Percentiles rank a stretch among this genome's conserved stretches.
Evolutionary conservation across 1,140 invertebrate genomes (phyloP).

Genomic region (Fopius arisanus): DNA sequence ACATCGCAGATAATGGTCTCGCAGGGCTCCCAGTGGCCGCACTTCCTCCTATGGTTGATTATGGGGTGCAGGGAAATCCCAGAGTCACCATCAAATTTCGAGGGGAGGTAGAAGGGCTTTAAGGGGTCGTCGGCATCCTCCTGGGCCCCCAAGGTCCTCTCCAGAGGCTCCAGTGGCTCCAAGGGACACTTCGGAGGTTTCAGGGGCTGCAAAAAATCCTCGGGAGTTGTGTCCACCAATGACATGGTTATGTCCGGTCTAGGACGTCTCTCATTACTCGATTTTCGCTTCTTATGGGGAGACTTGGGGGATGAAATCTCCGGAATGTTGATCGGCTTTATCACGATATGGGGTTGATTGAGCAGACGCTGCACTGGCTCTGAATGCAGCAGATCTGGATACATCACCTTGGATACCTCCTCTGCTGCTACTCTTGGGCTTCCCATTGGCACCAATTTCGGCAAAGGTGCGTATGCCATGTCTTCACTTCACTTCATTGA

Average conservation of each 20-base stretch:
- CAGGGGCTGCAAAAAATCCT: conserved; percentile 16
- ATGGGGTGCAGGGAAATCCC: neutral
- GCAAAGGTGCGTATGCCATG: conserved; percentile 2
- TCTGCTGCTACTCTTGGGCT: neutral
- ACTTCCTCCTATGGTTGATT: conserved; percentile 38
- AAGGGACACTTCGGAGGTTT: neutral
- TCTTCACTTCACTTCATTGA: neutral
- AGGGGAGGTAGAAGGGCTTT: conserved; percentile 11
- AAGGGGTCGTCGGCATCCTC: neutral
- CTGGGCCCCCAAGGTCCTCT: neutral
- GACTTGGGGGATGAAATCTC: neutral
- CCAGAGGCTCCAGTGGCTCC: conserved; percentile 42
- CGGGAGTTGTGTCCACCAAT: conserved; percentile 22
- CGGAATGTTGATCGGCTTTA: conserved; percentile 29
- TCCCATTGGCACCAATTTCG: conserved; percentile 2
- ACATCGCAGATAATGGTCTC: conserved; percentile 57
- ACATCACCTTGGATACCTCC: neutral
- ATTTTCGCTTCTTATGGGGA: neutral
- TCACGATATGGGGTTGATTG: conserved; percentile 57
- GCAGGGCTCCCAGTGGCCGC: conserved; percentile 55
- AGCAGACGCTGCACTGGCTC: conserved; percentile 53
- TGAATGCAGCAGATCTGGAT: conserved; percentile 49
- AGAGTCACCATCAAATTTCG: neutral
- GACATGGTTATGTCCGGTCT: conserved; percentile 31
- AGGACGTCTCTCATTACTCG: neutral